Conservation (phyloP, 2,113 vertebrate species). For the Bos indicus region DNA sequence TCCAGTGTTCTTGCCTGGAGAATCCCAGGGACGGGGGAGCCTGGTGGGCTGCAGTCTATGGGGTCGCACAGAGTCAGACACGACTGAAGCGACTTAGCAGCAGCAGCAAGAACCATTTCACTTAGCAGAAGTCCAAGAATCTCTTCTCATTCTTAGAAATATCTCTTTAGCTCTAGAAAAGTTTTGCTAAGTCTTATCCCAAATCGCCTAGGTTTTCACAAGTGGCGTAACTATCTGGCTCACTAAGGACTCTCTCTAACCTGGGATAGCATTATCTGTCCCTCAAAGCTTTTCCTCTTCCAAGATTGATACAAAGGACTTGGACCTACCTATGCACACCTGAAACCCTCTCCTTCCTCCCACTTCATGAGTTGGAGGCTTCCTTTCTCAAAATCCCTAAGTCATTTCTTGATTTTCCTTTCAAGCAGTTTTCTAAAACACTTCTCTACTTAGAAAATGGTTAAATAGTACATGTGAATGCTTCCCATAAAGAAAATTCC, state of each 20-base stretch:
- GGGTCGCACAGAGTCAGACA: no score
- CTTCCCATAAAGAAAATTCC: neutral
- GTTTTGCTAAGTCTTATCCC: neutral
- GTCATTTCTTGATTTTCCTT: neutral
- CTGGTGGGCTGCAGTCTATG: no score
- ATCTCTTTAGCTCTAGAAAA: no score
- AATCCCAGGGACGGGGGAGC: no score
- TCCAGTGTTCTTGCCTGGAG: no score
- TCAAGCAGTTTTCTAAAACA: neutral
- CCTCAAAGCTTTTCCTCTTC: neutral
- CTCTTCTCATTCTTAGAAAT: neutral
- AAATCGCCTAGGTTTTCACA: neutral
- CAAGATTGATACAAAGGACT: neutral
- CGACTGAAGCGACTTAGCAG: no score
- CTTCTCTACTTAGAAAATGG: neutral
- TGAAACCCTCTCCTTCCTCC: neutral
- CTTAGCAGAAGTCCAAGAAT: neutral
- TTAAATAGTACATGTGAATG: neutral
- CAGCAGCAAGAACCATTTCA: neutral
- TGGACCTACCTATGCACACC: neutral
- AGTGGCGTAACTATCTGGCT: neutral
- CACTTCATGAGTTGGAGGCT: neutral
- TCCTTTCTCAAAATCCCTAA: neutral
- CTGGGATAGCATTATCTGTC: neutral
- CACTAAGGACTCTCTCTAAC: neutral